A percentile compares a stretch with the other conserved stretches of the same genome.
phyloP scores from a whole-genome alignment of 1,140 invertebrate species.

The Ganaspis sp. region DNA sequence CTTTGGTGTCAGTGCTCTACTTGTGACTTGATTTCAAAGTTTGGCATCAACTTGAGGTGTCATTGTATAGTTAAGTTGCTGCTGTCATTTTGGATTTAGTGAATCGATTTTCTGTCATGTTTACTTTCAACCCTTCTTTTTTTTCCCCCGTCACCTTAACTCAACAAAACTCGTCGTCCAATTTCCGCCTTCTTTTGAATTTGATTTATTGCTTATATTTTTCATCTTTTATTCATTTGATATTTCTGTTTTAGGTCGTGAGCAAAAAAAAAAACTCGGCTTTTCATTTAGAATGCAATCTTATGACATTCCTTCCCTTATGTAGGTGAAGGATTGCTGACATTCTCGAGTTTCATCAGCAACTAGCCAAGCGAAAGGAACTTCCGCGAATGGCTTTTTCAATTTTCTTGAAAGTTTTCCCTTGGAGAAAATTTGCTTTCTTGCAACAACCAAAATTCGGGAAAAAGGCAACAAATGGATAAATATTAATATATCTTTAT shows the following conservation, averaged over 20 bases:
- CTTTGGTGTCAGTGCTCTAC: not conserved
- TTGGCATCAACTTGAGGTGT: not conserved
- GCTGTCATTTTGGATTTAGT: conserved; percentile 3
- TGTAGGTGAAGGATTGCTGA: conserved; percentile 25
- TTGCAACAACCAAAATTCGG: no score
- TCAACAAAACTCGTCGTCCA: not conserved
- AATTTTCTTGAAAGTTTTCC: conserved; percentile 1
- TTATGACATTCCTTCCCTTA: conserved; percentile 20
- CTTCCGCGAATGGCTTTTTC: not conserved
- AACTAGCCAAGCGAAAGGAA: not conserved
- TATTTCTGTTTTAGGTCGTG: not conserved
- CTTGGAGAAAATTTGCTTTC: not conserved
- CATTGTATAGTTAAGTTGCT: not conserved
- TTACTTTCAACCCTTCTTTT: not conserved
- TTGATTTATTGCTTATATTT: conserved; percentile 1
- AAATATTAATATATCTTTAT: no score
- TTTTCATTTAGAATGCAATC: not conserved
- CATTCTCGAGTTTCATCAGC: conserved; percentile 11
- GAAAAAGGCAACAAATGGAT: no score
- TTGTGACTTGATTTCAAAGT: not conserved
- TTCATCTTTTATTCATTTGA: conserved; percentile 1
- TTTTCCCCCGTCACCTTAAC: not conserved
- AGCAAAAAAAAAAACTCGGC: not conserved
- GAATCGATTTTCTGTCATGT: conserved; percentile 8
- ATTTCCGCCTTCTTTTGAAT: not conserved